Base-by-base conservation (phyloP, 1,140 invertebrate genomes). In the Achroia grisella region DNA sequence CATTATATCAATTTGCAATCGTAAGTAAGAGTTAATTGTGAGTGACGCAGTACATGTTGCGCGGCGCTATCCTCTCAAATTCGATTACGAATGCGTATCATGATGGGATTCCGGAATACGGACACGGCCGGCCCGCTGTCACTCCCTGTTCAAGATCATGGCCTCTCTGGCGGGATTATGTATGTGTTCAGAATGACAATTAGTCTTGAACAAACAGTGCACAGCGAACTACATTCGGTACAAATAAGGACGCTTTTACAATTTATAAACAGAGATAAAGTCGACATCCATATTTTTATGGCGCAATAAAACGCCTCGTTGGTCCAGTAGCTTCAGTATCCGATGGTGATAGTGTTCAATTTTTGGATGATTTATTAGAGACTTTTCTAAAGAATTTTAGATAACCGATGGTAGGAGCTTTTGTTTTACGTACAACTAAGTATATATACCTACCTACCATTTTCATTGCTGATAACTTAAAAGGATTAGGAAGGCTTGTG, bases 171-270 rank as follows among this genome's bases (percentile, higher is more conserved):
- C 43, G 48, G 60, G 69, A 72, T 75, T 72, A 70, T 62, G 63
- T 70, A 71, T 71, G 69, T 64, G 64, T 52, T 52, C 46, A 48
- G 71, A 72, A 75, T 72, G 56, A 62, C 66, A 72, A 75, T 65
- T 61, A 65, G 55, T 47, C 59, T 52, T 44, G 58, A 44, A 45
- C 51, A 45, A 54, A 46, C 46, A 52, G 34, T 46, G 48, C 50
- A 52, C 48, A 50, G 58, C 57, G 60, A 57, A 54, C 61, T 62
- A 53, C 36, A 48, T 32, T 17, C 17, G 35, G 29, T 40, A 57
- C 53, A 56, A 64, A 56, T 51, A 43, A 0, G 41, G 41, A 52
- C 49, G 54, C 35, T 53, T 61, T 53, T 48, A 61, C 49, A 52
- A 58, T 62, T 61, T 66, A 48, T 51, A 40, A 53, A 46, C 41